Evolutionary conservation across 2,888 invertebrate genomes (phyloP).

Genomic region (Harmothoe impar): DNA sequence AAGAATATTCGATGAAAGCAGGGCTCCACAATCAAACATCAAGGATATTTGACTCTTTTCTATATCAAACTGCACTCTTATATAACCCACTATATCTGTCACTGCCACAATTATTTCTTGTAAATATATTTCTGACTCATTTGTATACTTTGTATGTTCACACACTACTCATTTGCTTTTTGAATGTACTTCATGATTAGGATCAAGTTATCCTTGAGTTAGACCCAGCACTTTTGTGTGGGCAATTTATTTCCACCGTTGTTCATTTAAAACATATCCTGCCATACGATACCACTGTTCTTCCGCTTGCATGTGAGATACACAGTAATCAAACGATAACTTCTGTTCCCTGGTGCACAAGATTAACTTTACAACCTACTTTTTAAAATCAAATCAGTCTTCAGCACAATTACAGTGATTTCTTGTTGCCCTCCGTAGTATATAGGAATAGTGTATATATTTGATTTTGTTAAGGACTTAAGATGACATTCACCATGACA

Average conservation of each 20-base stretch:
- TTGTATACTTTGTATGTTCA: too few species aligned
- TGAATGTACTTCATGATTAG: neutral
- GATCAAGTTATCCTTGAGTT: neutral
- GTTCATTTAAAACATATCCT: conserved; percentile 28
- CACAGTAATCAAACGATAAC: neutral
- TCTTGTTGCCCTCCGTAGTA: neutral
- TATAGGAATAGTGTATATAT: neutral
- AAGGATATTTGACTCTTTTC: too few species aligned
- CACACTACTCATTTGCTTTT: neutral
- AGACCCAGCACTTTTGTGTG: neutral
- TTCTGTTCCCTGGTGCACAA: neutral
- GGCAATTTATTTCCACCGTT: neutral
- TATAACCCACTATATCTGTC: too few species aligned
- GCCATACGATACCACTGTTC: neutral
- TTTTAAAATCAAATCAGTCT: too few species aligned
- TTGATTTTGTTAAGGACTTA: neutral
- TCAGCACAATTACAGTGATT: too few species aligned
- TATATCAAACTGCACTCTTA: too few species aligned
- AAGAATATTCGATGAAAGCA: too few species aligned
- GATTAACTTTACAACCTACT: neutral
- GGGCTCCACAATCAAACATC: too few species aligned
- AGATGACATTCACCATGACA: too few species aligned
- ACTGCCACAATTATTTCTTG: too few species aligned
- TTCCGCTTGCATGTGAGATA: neutral
- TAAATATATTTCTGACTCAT: too few species aligned